Evolutionary conservation across 2,113 vertebrate genomes (phyloP), one percentile per base, ranked within the genome.

Genomic region (Oncorhynchus kisutch): DNA sequence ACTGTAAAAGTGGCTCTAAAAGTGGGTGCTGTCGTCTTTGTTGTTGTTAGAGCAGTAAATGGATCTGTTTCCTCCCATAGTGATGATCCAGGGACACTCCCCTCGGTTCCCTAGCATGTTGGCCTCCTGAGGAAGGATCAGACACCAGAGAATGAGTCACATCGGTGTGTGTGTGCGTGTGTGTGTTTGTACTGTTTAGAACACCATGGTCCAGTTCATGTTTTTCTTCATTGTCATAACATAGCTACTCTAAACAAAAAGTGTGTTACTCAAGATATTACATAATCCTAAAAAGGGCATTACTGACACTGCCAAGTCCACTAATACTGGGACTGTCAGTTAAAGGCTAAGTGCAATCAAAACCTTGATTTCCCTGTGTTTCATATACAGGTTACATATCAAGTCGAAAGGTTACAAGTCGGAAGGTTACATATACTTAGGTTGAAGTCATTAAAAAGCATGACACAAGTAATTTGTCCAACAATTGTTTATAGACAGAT

Each of bases 21-120:
- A 92, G 70, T 45, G 70, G 0, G 92, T 95, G 67, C 96, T 97
- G 91, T 97, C 96, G 1, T 97, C 96, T 22, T 90, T 65, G 76
- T 97, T 94, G 0, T 93, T 91, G 0, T 96, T 95, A 68, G 96
- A 97, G 70, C 96, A 97, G 92, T 97, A 97, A 95, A 96, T 97
- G 62, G 96, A 96, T 77, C 95, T 90, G 82, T 97, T 95, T 34
- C 93, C 96, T 34, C 93, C 96, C 95, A 96, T 96, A 31, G 96
- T 96, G 81, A 97, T 95, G 88, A 97, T 95, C 96, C 96, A 97
- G 0, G 95, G 96, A 27, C 85, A 90, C 4, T 57, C 78, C 2
- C 85, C 66, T 67, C 94, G 82, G 88, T 91, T 90, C 80, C 93
- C 92, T 1, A 86, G 81, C 82, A 71, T 89, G 85, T 85, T 93